A percentile compares a stretch with the other conserved stretches of the same genome.
Conservation (phyloP, 2,113 vertebrate genomes). For the Rhombomys opimus region DNA sequence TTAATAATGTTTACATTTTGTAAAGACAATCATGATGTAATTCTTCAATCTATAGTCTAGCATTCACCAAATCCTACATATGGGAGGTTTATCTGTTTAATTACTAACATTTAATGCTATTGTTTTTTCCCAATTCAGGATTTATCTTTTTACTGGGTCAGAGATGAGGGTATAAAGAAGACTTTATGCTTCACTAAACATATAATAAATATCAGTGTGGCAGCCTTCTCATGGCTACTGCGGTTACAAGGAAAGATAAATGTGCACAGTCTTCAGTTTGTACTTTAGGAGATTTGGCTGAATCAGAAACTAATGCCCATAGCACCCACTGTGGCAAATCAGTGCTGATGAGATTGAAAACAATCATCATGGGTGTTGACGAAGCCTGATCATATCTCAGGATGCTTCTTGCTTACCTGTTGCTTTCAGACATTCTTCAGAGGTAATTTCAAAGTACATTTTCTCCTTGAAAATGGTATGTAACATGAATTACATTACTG, state of each 20-base stretch:
- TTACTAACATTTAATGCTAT: not conserved
- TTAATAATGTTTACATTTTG: not conserved
- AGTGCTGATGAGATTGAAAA: not conserved
- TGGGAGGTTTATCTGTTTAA: constrained; percentile 12
- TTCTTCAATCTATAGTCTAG: not conserved
- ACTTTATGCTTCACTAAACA: not conserved
- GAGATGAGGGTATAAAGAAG: not conserved
- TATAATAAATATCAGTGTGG: not conserved
- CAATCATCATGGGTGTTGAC: not conserved
- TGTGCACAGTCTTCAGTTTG: not conserved
- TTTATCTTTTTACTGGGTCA: not conserved
- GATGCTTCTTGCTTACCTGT: not conserved
- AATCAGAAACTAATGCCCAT: not conserved
- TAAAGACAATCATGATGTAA: not conserved
- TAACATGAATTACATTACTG: not conserved
- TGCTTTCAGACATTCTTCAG: not conserved
- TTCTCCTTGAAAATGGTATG: not conserved
- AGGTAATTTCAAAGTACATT: not conserved
- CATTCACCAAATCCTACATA: not conserved
- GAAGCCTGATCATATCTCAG: not conserved
- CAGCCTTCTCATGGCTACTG: not conserved
- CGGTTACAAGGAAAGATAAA: constrained; percentile 1
- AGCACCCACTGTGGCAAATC: not conserved
- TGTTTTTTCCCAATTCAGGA: not conserved
- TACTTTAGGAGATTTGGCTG: not conserved